Percentiles rank a stretch among this genome's conserved stretches.
Conservation (phyloP, 2,888 invertebrate species). For the Periphyllus acericola region DNA sequence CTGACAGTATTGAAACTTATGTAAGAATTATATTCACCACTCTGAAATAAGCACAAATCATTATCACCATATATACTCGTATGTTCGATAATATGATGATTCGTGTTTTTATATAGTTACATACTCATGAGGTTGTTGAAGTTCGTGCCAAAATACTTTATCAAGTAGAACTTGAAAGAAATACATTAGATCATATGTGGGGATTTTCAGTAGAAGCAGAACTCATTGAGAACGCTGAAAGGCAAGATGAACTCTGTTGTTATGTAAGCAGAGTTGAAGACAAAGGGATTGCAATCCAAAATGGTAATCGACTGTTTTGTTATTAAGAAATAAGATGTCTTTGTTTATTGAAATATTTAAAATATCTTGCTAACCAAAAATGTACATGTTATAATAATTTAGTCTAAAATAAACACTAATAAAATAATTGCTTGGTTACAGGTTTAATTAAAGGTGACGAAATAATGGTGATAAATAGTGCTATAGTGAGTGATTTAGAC, state of each 20-base stretch:
- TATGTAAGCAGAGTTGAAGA: conserved; percentile 96
- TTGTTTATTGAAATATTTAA: neutral
- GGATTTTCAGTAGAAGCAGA: conserved; percentile 98
- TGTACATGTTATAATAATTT: neutral
- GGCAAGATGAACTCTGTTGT: conserved; percentile 96
- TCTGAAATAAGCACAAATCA: neutral
- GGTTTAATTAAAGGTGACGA: conserved; percentile 98
- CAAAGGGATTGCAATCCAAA: conserved; percentile 94
- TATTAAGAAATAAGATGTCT: no score
- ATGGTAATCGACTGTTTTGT: conserved; percentile 73
- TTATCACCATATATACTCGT: neutral
- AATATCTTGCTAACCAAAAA: no score
- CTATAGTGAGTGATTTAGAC: conserved; percentile 96
- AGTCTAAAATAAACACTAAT: neutral
- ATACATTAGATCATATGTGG: conserved; percentile 94
- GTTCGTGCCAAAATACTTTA: conserved; percentile 96
- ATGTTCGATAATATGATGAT: no score
- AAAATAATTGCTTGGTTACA: conserved; percentile 67
- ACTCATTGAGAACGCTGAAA: conserved; percentile 93
- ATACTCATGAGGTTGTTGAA: conserved; percentile 94
- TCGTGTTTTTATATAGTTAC: conserved; percentile 73
- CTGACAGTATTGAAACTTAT: conserved; percentile 94
- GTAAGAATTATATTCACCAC: conserved; percentile 69
- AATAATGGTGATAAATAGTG: conserved; percentile 98
- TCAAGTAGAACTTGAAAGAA: conserved; percentile 92